Evolutionary conservation across 1,140 invertebrate genomes (phyloP).

Genomic region (Babylonia areolata): DNA sequence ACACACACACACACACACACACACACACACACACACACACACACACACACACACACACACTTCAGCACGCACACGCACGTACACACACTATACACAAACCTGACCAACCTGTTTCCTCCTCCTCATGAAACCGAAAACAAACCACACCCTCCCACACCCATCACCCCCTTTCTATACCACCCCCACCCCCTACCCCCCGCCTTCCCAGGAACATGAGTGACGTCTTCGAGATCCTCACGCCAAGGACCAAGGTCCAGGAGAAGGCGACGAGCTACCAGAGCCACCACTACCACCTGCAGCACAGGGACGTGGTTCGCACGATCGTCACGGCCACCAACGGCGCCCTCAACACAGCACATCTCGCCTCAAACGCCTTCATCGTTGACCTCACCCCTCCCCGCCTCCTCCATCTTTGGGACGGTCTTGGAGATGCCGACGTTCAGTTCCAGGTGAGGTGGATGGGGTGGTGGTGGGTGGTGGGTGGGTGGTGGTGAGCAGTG

Average conservation of each 20-base stretch:
- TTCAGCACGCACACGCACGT: too few species aligned
- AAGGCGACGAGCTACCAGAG: conserved; percentile 41
- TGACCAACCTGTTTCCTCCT: too few species aligned
- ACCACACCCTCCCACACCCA: too few species aligned
- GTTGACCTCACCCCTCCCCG: conserved; percentile 58
- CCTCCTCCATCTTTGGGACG: conserved; percentile 53
- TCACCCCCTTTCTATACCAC: too few species aligned
- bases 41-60: too few species aligned
- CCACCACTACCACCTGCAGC: conserved; percentile 55
- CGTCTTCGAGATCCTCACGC: conserved; percentile 34
- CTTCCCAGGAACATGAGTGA: conserved; percentile 36
- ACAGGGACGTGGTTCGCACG: conserved; percentile 52
- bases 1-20: too few species aligned
- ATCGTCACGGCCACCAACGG: conserved; percentile 52
- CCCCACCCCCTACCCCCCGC: too few species aligned
- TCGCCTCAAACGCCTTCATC: conserved; percentile 52
- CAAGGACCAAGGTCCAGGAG: conserved; percentile 45
- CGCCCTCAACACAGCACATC: conserved; percentile 43
- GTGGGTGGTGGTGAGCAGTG: too few species aligned
- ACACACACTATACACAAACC: too few species aligned
- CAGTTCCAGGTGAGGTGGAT: conserved; percentile 18
- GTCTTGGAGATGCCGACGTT: conserved; percentile 21
- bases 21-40: too few species aligned
- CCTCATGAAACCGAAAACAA: too few species aligned
- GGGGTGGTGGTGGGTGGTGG: too few species aligned